Evolutionary conservation across 2,797 vertebrate species (phyloP), one percentile per base, ranked within the genome.

Genomic region (Liparis tanakae): DNA sequence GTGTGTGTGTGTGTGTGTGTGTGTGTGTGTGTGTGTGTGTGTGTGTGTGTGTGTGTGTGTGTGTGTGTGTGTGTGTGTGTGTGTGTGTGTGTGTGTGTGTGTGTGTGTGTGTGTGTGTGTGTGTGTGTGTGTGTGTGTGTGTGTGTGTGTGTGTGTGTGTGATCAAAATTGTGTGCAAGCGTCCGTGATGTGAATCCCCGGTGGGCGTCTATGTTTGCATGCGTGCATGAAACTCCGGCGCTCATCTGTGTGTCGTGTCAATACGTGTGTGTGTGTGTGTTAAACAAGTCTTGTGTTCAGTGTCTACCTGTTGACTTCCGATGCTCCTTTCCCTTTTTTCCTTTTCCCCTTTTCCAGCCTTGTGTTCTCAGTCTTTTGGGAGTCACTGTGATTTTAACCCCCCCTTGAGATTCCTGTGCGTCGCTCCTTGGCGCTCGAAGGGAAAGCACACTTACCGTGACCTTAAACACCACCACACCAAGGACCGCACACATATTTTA

Each of bases 121-220:
- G 57, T 51, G 18, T 57, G 75, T 83, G 20, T 41, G 61, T 25
- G 67, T 84, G 20, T 81, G 62, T 73, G 57, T 85, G 74, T 91
- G 15, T 17, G 63, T 66, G 50, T 51, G 18, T 57, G 75, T 83
- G 20, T 41, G 61, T 25, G 67, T 84, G 20, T 81, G 62, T 73
- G 57, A 51, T 65, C 18, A 66, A 69, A 61, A 30, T 30, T 75
- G 33, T 1, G 34, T 78, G 22, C 30, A 71, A 63, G 7, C 18
- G 62, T 36, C 54, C 72, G 46, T 59, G 10, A 30, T 81, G 67
- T 83, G 75, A 71, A 44, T 70, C 36, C 73, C 55, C 60, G 15
- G 48, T 85, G 62, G 74, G 83, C 87, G 84, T 89, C 86, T 57
- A 78, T 85, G 22, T 55, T 80, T 89, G 88, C 86, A 92, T 80